Base-by-base conservation (phyloP, 2,888 invertebrate species). In the Taenaris catops region DNA sequence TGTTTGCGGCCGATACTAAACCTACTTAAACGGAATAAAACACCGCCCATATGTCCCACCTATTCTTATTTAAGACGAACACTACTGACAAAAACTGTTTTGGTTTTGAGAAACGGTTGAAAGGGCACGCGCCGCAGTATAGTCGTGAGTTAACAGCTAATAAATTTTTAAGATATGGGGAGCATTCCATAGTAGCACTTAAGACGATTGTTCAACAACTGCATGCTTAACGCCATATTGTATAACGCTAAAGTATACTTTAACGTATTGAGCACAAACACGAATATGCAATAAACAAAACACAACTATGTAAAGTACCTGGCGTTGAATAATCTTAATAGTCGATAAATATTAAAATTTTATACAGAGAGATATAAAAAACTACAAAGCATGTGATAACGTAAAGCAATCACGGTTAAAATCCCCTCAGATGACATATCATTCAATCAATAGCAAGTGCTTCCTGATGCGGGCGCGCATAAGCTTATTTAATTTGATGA, bases 381-480 rank as follows among this genome's bases (percentile, higher is more conserved):
- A 38, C 20, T 39, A 34, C 25, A 24, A 33, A 25, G 41, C 38
- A 51, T 45, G 54, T 51, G 54, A 49, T 48, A 53, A 53, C 31
- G 61, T 61, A 55, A 51, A 46, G 50, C 55, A 65, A 63, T 69
- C 63, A 65, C 54, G 53, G 55, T 50, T 53, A 52, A 55, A 49
- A 57, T 58, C 62, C 64, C 71, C 73, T 70, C 63, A 62, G 49
- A 49, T 50, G 53, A 58, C 53, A 54, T 59, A 57, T 62, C 62
- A 59, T 58, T 67, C 69, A 65, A 76, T 72, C 75, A 80, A 81
- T 76, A 70, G n/a, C n/a, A 74, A 63, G 60, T 51, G 67, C 80
- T 80, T 84, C 84, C 83, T 78, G 58, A 79, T 84, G 79, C 84
- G 84, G 84, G 84, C 60, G 57, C 50, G 57, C 64, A 70, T 61